Base-by-base conservation (phyloP, 2,888 invertebrate genomes). In the Ommatoiulus sabulosus region DNA sequence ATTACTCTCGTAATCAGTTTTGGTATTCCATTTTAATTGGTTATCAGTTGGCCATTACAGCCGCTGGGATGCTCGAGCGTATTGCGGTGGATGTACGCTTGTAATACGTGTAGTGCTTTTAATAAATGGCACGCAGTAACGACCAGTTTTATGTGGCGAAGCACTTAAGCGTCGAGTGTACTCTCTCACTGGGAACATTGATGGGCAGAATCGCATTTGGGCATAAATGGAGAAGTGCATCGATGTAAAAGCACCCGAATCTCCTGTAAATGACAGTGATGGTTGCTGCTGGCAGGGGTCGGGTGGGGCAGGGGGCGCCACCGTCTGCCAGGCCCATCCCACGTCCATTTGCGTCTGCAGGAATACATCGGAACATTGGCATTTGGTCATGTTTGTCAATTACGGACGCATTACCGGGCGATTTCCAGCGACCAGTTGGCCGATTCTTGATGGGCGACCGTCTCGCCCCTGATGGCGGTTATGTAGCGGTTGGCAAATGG, bases 101-200 rank as follows among this genome's bases (percentile, higher is more conserved):
- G 85, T 85, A 85, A 85, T 85, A 46, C 20, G 85, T 85, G 85
- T 85, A 87, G 87, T 87, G 87, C 87, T 52, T 87, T 87, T 87
- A 87, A 87, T 87, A 87, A 87, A 87, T 87, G 87, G 87, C 87
- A 57, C 57, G 52, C 57, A 52, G 86, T 87, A 87, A 87, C 87
- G 87, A 87, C 87, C 57, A 52, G 87, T 87, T 87, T 87, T 87
- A 87, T 87, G 87, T 52, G 52, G 87, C 87, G 57, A 87, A 87
- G 87, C 87, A 87, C 87, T 87, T 87, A 87, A 87, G 48, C 48
- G 87, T 87, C 85, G 85, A 85, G 85, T 85, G 85, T 46, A 44
- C 85, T 85, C 85, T 85, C 85, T 85, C 85, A n/a, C 46, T 44
- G 72, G 72, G 72, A 72, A 72, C 72, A 72, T 85, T 85, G 85